Evolutionary conservation across 2,888 invertebrate genomes (phyloP), one percentile per base, ranked within the genome.

Genomic region (Conistra vaccinii): DNA sequence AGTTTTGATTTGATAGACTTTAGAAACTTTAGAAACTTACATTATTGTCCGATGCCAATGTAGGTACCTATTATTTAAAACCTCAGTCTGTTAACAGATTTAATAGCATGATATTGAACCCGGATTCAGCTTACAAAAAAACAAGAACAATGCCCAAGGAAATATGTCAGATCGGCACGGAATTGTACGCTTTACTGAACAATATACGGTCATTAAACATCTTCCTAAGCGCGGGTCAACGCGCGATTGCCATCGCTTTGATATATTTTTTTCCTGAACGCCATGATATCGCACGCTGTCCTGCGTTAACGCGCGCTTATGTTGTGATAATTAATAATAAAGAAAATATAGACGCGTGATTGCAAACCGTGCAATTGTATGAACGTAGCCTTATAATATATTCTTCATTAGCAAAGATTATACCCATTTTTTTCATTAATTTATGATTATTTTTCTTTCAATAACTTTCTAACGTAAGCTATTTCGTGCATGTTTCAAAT

Each of bases 261-360:
- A 70, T 53, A 29, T 70, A 20, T 69, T 70, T 70, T 70, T 62
- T 53, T 39, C 35, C 70, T n/a, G 29, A 20, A 29, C 39, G 17
- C 29, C 4, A 29, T 7, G 0, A 42, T 53, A 29, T 9, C 23
- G 26, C 6, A 17, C 17, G 39, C 17, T 39, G 12, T 39, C 20
- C 3, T 63, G 35, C 29, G 14, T n/a, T 20, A 45, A 58, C 3
- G 20, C n/a, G 29, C 9, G 42, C 9, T 58, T 29, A 17, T 17
- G 17, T 53, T 26, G 67, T 20, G 20, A 29, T 14, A 29, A 48
- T 45, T 45, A 23, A 63, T 29, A 62, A 42, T 39, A 3, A 62
- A 26, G n/a, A 20, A 26, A 9, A n/a, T 62, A 2, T 17, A 62
- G 62, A 39, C 10, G 20, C 23, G 23, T 23, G 5, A 48, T 29